These are phyloP conservation scores for Drosophila hydei DNA, from an alignment of 1,140 invertebrate species.

Conservation along the genomic window DNA sequence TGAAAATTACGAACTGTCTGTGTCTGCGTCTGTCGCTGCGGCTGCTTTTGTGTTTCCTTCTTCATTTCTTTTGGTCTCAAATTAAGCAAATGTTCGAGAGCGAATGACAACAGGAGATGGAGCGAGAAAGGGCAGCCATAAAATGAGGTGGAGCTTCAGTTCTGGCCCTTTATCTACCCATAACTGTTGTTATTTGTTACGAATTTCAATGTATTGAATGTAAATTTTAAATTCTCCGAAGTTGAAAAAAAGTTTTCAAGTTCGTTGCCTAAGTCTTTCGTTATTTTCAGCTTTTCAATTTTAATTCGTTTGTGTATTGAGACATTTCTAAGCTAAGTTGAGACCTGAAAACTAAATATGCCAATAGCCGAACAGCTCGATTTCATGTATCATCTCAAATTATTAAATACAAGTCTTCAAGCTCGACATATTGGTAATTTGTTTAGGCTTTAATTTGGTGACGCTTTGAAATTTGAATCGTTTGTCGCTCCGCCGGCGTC, in stretches of 20 bases:
- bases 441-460: slow-evolving; percentile 19
- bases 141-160: no score
- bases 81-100: background rate
- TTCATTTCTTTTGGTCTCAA: slow-evolving; percentile 4
- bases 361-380: no score
- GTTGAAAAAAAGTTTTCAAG: no score
- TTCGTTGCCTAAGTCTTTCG: slow-evolving; percentile 67
- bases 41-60: slow-evolving; percentile 12
- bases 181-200: background rate
- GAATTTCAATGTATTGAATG: background rate
- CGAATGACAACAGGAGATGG: background rate
- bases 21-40: background rate
- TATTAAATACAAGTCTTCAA: no score
- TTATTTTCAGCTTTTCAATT: background rate
- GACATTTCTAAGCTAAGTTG: no score
- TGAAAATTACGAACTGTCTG: slow-evolving; percentile 63
- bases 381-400: no score
- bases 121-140: background rate
- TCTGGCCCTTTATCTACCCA: background rate
- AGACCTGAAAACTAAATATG: no score
- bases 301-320: background rate
- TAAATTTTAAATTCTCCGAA: no score
- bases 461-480: slow-evolving; percentile 20
- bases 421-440: slow-evolving; percentile 27
- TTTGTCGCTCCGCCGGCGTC: slow-evolving; percentile 5